phyloP scores from a whole-genome alignment of 2,797 vertebrate genomes.

The Helarctos malayanus region DNA sequence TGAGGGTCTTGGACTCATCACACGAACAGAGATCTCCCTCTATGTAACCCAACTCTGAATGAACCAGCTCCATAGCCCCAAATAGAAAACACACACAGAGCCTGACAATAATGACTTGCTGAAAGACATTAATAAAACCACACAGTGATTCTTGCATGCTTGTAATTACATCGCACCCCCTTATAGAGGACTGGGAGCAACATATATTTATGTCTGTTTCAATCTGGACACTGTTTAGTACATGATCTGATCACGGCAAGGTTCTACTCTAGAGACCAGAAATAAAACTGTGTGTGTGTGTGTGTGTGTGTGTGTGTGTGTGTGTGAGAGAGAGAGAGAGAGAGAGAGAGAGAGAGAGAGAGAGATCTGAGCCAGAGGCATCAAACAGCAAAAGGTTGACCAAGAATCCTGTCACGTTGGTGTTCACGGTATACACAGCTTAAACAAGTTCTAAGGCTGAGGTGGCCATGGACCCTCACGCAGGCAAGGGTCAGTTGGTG shows the following conservation, averaged over 20 bases:
- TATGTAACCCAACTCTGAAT: neutral
- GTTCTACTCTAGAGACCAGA: neutral
- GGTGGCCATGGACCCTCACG: neutral
- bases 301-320: neutral
- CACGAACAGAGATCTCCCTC: neutral
- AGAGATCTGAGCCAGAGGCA: neutral
- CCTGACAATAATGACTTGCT: neutral
- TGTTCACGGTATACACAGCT: neutral
- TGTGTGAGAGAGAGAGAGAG: neutral
- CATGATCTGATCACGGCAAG: neutral
- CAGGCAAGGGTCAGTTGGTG: neutral
- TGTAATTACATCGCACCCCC: neutral
- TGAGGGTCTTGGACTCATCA: neutral
- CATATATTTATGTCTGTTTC: slow-evolving; percentile 22
- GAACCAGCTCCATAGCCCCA: neutral
- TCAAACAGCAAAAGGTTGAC: neutral
- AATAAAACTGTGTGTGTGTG: neutral
- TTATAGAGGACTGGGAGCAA: neutral
- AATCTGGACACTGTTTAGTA: neutral
- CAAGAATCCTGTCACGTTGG: neutral
- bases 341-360: neutral
- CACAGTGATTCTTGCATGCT: neutral
- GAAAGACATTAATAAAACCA: neutral
- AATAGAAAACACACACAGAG: neutral
- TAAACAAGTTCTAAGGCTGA: neutral